Conservation (phyloP, 2,113 vertebrate species). For the Stigmatopora argus region DNA sequence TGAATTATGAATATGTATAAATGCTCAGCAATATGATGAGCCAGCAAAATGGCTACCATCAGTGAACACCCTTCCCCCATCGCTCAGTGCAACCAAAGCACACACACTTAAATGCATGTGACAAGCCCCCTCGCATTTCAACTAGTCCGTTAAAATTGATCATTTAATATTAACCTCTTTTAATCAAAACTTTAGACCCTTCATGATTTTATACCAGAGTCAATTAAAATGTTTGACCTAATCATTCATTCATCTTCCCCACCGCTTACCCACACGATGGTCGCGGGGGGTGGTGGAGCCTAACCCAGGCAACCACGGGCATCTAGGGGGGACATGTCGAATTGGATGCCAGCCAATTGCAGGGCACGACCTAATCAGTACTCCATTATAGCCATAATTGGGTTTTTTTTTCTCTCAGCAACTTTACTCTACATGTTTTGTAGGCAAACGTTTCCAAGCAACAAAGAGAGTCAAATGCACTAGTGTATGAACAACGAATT, state of each 20-base stretch:
- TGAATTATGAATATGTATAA: constrained; percentile 47
- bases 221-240: constrained; percentile 20
- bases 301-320: too few species aligned
- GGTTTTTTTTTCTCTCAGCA: not conserved
- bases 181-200: not conserved
- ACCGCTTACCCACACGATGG: too few species aligned
- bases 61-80: not conserved
- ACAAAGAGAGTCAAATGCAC: not conserved
- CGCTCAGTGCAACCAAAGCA: not conserved
- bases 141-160: not conserved
- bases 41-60: constrained; percentile 34
- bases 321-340: too few species aligned
- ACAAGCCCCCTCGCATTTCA: not conserved
- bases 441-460: not conserved
- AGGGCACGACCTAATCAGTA: not conserved
- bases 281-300: too few species aligned
- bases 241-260: too few species aligned
- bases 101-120: not conserved
- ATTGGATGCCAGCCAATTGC: too few species aligned
- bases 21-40: constrained; percentile 48
- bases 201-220: not conserved
- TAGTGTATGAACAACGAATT: not conserved
- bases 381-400: constrained; percentile 8
- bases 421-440: not conserved
- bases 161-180: not conserved